Conservation (phyloP, 2,113 vertebrate species). For the Rhinolophus ferrumequinum region DNA sequence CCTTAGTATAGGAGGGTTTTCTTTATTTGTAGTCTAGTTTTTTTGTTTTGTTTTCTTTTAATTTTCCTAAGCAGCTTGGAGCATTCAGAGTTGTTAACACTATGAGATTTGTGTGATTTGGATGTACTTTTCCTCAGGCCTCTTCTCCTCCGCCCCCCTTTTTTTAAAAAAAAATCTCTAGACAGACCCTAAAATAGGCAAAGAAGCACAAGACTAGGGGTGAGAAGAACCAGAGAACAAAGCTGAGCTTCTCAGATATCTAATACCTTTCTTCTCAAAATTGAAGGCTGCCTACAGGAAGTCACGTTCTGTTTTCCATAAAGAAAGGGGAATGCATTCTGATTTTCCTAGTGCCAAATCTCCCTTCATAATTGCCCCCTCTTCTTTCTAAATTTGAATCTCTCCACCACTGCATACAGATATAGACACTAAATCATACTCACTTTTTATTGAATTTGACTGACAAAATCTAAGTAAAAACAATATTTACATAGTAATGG, state of each 20-base stretch:
- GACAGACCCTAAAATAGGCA: neutral
- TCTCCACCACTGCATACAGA: neutral
- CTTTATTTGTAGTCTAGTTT: neutral
- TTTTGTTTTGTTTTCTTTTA: neutral
- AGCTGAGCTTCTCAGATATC: neutral
- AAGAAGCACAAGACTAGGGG: neutral
- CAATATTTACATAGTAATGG: neutral
- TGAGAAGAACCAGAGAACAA: neutral
- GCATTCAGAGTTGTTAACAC: neutral
- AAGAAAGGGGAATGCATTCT: neutral
- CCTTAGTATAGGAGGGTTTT: neutral
- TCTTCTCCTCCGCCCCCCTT: neutral
- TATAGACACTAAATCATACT: neutral
- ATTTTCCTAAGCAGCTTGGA: neutral
- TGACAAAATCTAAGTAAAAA: neutral
- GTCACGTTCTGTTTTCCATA: neutral
- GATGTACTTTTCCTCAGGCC: neutral
- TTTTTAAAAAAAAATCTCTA: neutral
- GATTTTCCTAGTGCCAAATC: neutral
- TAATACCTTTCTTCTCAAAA: neutral
- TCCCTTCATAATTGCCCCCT: neutral
- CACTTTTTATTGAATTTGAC: neutral
- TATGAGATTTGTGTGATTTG: neutral
- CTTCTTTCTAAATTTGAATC: neutral
- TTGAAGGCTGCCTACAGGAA: neutral